Base-by-base conservation (phyloP, 2,888 invertebrate genomes). In the Rhorus exstirpatorius region DNA sequence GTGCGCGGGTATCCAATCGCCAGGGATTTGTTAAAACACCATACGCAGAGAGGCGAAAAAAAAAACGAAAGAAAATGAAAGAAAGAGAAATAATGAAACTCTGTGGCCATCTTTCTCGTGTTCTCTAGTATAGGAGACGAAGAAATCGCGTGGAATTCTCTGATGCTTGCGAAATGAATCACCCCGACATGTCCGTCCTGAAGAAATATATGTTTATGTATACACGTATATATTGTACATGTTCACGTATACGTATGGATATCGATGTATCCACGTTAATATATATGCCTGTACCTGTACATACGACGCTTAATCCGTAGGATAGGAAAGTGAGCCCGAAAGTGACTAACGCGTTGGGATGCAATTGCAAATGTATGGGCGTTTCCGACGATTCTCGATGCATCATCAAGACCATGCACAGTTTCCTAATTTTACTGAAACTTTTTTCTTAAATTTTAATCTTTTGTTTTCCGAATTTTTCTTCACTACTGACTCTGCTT, bases 101-200 rank as follows among this genome's bases (percentile, higher is more conserved):
- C 35, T 35, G n/a, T 71, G 38, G 26, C 51, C 44, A 79, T 79
- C 60, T 74, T 74, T 60, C 60, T 60, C 67, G 31, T 51, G 60
- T 49, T 67, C 60, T 67, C 51, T 67, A 53, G 51, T 53, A 67
- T 24, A 41, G 49, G 31, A 60, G 60, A 68, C 55, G 68, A 79
- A 46, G 67, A 44, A 72, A 78, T 76, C 53, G 44, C 65, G 53
- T 55, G 82, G 85, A 78, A 85, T 85, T 84, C 60, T 61, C 67
- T 79, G 79, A 51, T 79, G 83, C 83, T 83, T 77, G 81, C 77
- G 49, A 83, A 86, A 88, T 87, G 84, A 88, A 88, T 88, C 88
- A 83, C 83, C 49, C 10, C 46, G 72, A 72, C 70, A 51, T 71
- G 72, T 81, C 35, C 65, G 70, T 76, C 46, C 80, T 49, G 60